phyloP scores from a whole-genome alignment of 1,140 invertebrate species.

The Anoplolepis gracilipes region DNA sequence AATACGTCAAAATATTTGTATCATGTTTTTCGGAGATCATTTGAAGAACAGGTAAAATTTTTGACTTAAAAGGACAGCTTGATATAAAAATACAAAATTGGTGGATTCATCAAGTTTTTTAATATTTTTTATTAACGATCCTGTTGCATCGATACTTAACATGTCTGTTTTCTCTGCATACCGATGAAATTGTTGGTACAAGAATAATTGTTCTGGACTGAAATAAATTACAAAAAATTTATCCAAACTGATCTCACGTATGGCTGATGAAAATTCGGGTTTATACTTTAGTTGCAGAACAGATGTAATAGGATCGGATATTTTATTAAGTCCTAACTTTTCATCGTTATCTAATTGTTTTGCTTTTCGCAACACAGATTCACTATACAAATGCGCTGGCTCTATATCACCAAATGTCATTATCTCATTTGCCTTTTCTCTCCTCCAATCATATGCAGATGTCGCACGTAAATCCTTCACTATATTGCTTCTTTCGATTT shows the following conservation, averaged over 20 bases:
- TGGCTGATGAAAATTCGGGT: neutral
- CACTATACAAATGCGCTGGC: neutral
- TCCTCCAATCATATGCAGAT: neutral
- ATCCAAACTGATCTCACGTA: neutral
- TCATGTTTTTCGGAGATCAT: neutral
- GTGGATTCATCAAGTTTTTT: neutral
- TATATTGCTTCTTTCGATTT: neutral
- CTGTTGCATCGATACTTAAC: constrained; percentile 14
- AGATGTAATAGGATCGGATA: neutral
- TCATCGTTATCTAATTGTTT: neutral
- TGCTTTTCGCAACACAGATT: neutral
- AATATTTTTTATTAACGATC: constrained; percentile 16
- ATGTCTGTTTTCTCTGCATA: neutral
- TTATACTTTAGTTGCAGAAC: constrained; percentile 15
- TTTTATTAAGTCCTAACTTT: neutral
- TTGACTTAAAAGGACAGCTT: neutral
- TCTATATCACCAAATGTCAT: constrained; percentile 21
- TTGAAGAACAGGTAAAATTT: constrained; percentile 23
- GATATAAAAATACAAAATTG: neutral
- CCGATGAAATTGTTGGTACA: neutral
- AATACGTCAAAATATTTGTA: neutral
- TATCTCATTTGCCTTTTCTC: neutral
- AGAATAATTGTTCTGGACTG: constrained; percentile 13
- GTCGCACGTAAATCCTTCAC: neutral
- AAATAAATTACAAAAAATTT: constrained; percentile 35